Base-by-base conservation (phyloP, 2,797 vertebrate genomes). In the Labeo calbasu region DNA sequence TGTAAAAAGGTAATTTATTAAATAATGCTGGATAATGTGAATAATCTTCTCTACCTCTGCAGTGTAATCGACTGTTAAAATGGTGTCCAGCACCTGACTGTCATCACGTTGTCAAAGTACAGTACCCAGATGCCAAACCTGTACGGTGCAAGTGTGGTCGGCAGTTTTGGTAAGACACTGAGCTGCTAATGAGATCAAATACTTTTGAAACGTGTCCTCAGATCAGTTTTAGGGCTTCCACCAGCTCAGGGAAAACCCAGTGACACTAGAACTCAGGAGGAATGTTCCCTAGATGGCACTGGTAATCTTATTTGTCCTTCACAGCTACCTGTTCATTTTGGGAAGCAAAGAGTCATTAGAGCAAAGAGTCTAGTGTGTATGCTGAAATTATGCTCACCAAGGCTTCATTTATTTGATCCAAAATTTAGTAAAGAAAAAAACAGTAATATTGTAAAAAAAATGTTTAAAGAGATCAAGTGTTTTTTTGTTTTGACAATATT, bases 51-150 rank as follows among this genome's bases (percentile, higher is more conserved):
- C 28, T 81, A 17, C 73, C 9, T 86, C 81, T 25, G 0, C 84
- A 99, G 98, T 99, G 98, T 95, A 99, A 99, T 95, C 96, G 98
- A 96, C 96, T 99, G 94, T 97, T 99, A 95, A 99, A 99, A 92
- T 99, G 98, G 98, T 99, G 98, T 94, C 98, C 98, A 84, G 98
- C 98, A 84, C 98, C 98, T 79, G 98, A 99, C 92, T 99, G 98
- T 93, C 98, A 99, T 95, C 98, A 99, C 36, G 98, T 99, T 84
- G 97, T 99, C 87, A 99, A 99, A 96, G 98, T 99, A 88, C 98
- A 99, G 5, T 99, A 99, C 92, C 98, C 98, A 88, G 98, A 99
- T 90, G 98, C 98, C 92, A 99, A 99, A 93, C 98, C 98, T 2
- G 98, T 99, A 92, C 96, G 97, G 90, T 99, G 98, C 96, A 99